These are phyloP conservation scores for Steinernema khuongi DNA, from an alignment of 1,140 invertebrate species.

Conservation along the genomic window DNA sequence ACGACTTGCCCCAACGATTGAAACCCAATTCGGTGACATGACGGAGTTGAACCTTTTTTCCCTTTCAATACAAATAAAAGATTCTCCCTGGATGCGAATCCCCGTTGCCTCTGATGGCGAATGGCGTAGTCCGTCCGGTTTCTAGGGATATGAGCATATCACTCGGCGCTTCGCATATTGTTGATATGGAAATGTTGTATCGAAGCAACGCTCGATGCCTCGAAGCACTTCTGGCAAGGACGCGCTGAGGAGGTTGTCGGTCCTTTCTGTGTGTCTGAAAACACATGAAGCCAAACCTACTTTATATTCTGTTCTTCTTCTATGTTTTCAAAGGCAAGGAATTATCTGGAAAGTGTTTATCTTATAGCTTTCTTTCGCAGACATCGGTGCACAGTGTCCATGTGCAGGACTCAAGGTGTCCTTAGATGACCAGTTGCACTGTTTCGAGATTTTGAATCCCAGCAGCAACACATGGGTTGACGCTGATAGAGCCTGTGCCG, in stretches of 20 bases:
- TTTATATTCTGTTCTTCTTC: background rate
- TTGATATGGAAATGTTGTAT: conserved; percentile 10
- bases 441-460: background rate
- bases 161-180: background rate
- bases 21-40: background rate
- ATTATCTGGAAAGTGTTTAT: background rate
- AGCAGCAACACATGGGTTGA: background rate
- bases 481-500: background rate
- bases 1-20: background rate
- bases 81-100: too few relatives aligned
- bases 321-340: background rate
- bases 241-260: background rate
- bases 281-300: background rate
- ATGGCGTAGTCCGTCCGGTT: too few relatives aligned
- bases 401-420: background rate
- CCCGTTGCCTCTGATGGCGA: too few relatives aligned
- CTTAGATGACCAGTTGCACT: background rate
- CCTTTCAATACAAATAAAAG: too few relatives aligned
- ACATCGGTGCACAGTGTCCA: background rate
- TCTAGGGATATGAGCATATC: conserved; percentile 8
- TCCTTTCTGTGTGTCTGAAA: background rate
- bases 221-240: background rate
- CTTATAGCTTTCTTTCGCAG: background rate
- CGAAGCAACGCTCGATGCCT: background rate
- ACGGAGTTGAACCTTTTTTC: background rate